Conservation (phyloP, 2,113 vertebrate genomes). For the Pteropus alecto region DNA sequence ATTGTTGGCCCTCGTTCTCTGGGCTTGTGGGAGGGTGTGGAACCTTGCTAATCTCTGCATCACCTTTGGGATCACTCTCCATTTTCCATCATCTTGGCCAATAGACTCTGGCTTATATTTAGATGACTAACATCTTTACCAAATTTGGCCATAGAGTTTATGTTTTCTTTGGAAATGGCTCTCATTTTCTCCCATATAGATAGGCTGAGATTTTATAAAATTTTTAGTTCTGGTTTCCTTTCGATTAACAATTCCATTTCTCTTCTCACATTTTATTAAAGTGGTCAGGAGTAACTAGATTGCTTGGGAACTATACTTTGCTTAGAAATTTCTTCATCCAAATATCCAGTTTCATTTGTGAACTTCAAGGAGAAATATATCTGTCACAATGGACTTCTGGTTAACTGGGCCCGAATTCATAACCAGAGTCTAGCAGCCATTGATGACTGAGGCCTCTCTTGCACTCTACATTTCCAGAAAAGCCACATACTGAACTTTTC, state of each 20-base stretch:
- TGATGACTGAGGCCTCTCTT: neutral
- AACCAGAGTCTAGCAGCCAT: neutral
- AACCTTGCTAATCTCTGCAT: neutral
- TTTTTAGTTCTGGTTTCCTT: neutral
- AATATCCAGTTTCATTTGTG: neutral
- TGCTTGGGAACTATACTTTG: neutral
- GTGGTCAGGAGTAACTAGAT: neutral
- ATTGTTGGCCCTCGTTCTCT: neutral
- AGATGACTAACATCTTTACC: neutral
- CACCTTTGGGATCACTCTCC: neutral
- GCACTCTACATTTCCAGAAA: neutral
- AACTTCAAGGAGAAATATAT: neutral
- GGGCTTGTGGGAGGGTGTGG: neutral
- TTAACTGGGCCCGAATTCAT: neutral
- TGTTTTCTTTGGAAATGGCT: neutral
- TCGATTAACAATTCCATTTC: neutral
- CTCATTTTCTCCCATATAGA: neutral
- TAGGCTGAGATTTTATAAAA: neutral
- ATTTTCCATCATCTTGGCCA: neutral
- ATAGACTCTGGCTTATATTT: neutral
- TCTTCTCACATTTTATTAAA: neutral
- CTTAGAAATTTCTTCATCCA: neutral
- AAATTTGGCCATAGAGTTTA: neutral
- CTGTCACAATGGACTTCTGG: neutral
- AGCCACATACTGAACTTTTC: neutral